Conservation (phyloP, 2,113 vertebrate genomes). For the Coptodon rendalli region DNA sequence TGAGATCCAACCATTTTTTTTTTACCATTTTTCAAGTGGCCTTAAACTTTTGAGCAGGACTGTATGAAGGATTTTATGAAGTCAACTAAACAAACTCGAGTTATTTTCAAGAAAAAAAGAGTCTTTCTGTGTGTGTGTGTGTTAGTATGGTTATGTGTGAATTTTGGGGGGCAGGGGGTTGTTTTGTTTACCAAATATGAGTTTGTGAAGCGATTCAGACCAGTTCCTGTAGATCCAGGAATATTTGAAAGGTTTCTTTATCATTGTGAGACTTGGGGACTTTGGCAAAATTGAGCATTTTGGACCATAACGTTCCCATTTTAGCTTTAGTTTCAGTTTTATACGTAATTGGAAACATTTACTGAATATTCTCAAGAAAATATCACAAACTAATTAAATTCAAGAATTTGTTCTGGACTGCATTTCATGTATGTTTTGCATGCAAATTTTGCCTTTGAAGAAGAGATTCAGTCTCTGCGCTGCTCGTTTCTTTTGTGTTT, state of each 20-base stretch:
- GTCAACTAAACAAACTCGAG: background rate
- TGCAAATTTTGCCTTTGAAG: background rate
- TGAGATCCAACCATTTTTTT: background rate
- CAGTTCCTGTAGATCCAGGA: background rate
- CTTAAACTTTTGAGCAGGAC: background rate
- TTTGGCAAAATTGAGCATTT: background rate
- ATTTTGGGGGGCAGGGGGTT: background rate
- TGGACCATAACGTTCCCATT: background rate
- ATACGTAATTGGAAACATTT: background rate
- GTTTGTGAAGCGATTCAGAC: background rate
- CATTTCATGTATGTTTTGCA: background rate
- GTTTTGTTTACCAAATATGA: background rate
- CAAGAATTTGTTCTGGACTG: background rate
- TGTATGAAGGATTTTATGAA: background rate
- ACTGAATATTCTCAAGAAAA: background rate
- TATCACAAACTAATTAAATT: background rate
- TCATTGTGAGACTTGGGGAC: background rate
- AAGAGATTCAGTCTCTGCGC: background rate
- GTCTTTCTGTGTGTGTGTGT: background rate
- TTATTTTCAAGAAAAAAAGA: background rate
- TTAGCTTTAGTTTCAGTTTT: background rate
- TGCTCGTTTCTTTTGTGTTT: background rate
- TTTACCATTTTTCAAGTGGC: background rate
- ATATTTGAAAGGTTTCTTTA: background rate
- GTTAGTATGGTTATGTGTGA: background rate